Conservation (phyloP, 1,140 invertebrate genomes). For the Bradynema listronoti region DNA sequence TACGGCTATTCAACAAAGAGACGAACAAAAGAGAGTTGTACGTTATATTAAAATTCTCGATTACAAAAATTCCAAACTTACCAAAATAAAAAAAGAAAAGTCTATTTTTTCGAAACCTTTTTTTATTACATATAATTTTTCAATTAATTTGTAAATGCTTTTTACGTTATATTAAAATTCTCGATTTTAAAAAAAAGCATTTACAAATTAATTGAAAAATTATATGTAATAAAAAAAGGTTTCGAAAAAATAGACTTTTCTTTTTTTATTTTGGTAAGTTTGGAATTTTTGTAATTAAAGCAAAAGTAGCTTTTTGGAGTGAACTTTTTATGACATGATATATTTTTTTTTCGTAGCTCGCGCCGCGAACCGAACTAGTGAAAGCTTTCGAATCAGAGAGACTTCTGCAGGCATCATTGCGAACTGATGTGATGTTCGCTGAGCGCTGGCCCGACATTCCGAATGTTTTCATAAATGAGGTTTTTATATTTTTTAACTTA, state of each 20-base stretch:
- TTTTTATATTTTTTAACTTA: too few species aligned
- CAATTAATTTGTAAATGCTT: slow-evolving; percentile 16
- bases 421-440: slow-evolving; percentile 13
- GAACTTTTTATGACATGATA: slow-evolving; percentile 3
- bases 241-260: too few species aligned
- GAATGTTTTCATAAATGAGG: slow-evolving; percentile 35
- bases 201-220: slow-evolving; percentile 13
- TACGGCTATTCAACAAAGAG: slow-evolving; percentile 18
- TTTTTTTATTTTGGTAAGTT: slow-evolving; percentile 1
- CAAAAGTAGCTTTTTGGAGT: too few species aligned
- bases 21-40: background rate
- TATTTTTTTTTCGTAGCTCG: slow-evolving; percentile 5
- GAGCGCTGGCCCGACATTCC: slow-evolving; percentile 35
- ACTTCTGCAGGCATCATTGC: too few species aligned
- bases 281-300: too few species aligned
- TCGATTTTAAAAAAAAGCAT: slow-evolving; percentile 10
- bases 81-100: slow-evolving; percentile 8
- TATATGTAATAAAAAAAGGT: background rate
- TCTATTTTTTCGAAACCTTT: too few species aligned
- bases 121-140: background rate
- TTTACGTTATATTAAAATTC: too few species aligned
- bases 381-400: slow-evolving; percentile 8
- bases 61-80: background rate
- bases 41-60: too few species aligned
- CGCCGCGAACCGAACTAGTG: slow-evolving; percentile 7